Percentiles rank a stretch among this genome's conserved stretches.
phyloP scores from a whole-genome alignment of 2,888 invertebrate genomes.

The Drosophila neoperkinsi region DNA sequence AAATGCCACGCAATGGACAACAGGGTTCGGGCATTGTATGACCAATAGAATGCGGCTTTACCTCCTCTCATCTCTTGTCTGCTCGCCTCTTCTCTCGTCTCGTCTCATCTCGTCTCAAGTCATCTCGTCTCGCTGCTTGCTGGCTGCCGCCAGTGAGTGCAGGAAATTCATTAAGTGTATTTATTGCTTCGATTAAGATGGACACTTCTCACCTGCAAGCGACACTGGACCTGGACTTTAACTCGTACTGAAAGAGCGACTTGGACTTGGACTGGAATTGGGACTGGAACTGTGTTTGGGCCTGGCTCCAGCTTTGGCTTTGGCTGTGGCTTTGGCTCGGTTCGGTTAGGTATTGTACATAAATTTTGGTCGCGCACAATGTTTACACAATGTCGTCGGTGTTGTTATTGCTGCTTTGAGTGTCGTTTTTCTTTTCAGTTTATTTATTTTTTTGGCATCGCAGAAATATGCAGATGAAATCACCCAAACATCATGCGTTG shows the following conservation, averaged over 20 bases:
- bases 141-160: constrained; percentile 60
- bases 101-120: constrained; percentile 4
- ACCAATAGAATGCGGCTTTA: constrained; percentile 72
- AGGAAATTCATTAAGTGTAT: constrained; percentile 82
- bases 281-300: constrained; percentile 11
- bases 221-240: constrained; percentile 40
- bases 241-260: constrained; percentile 24
- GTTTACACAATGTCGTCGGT: constrained; percentile 74
- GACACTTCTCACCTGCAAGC: constrained; percentile 80
- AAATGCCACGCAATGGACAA: constrained; percentile 77
- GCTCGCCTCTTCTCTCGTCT: background rate
- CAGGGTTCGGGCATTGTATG: constrained; percentile 65
- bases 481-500: constrained; percentile 78
- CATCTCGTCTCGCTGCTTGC: constrained; percentile 9
- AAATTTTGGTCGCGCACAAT: constrained; percentile 76
- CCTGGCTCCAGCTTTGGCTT: constrained; percentile 13
- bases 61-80: constrained; percentile 16
- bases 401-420: constrained; percentile 29
- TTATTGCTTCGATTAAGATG: constrained; percentile 82
- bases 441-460: constrained; percentile 38
- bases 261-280: constrained; percentile 20
- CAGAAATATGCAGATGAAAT: constrained; percentile 77
- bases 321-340: constrained; percentile 1
- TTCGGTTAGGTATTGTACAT: constrained; percentile 67
- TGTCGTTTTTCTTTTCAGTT: constrained; percentile 26